Conservation (phyloP, 2,797 vertebrate species). For the Trematomus bernacchii region DNA sequence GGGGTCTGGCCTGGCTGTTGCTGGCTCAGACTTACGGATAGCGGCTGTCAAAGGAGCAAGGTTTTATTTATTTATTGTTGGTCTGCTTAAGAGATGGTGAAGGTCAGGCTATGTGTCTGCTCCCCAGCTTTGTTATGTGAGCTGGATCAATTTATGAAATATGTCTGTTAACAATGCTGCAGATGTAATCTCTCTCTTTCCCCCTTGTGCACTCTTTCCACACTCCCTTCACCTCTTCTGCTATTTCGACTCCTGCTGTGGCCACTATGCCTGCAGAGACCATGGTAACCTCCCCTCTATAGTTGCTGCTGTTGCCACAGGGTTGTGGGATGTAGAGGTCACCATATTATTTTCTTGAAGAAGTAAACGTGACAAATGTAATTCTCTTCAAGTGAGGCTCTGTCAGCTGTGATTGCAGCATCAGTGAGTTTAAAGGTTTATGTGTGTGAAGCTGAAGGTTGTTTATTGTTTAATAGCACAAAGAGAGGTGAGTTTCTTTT, state of each 20-base stretch:
- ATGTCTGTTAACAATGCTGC: conserved; percentile 86
- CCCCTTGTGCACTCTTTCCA: conserved; percentile 46
- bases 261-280: conserved; percentile 61
- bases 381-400: conserved; percentile 45
- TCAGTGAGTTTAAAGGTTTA: conserved; percentile 48
- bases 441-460: conserved; percentile 41
- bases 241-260: conserved; percentile 44
- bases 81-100: conserved; percentile 87
- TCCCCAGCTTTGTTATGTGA: conserved; percentile 83
- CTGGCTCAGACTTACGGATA: conserved; percentile 78
- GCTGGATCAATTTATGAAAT: conserved; percentile 87
- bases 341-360: conserved; percentile 59
- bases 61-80: conserved; percentile 87
- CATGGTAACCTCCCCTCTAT: conserved; percentile 75
- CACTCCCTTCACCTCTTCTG: conserved; percentile 50
- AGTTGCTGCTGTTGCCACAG: conserved; percentile 40
- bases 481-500: conserved; percentile 55
- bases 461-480: conserved; percentile 65
- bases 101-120: conserved; percentile 86
- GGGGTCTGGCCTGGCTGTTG: conserved; percentile 65
- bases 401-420: conserved; percentile 48
- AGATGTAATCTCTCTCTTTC: conserved; percentile 67
- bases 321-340: conserved; percentile 60
- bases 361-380: conserved; percentile 62
- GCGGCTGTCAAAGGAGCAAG: conserved; percentile 81